phyloP scores from a whole-genome alignment of 1,140 invertebrate genomes.

The Bombus haemorrhoidalis region DNA sequence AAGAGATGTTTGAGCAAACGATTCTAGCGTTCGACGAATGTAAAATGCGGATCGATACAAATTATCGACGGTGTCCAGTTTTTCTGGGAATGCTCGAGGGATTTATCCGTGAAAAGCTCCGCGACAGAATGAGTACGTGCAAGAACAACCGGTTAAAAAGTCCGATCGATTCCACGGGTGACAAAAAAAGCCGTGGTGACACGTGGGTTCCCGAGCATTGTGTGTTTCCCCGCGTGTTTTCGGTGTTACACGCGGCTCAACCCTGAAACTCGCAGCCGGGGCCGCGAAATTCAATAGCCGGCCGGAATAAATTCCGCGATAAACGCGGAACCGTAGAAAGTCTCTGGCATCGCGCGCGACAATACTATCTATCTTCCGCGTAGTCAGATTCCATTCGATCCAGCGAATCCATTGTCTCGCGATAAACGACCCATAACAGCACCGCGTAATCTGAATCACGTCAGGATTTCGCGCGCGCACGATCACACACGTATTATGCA shows the following conservation, averaged over 20 bases:
- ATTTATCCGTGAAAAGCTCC: neutral
- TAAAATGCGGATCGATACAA: neutral
- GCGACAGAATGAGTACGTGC: too few species aligned
- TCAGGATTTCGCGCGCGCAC: slow-evolving; percentile 44
- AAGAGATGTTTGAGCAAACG: neutral
- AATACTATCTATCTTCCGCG: slow-evolving; percentile 66
- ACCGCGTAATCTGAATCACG: slow-evolving; percentile 63
- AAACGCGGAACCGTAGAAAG: slow-evolving; percentile 52
- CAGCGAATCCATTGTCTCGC: slow-evolving; percentile 67
- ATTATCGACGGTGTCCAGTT: neutral
- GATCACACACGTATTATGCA: neutral
- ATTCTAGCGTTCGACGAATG: neutral
- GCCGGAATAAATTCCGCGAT: slow-evolving; percentile 56
- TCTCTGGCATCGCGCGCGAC: slow-evolving; percentile 43
- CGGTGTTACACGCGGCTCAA: slow-evolving; percentile 16
- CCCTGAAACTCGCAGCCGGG: neutral
- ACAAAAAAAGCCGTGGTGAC: slow-evolving; percentile 6
- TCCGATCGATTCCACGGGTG: slow-evolving; percentile 15
- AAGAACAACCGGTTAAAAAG: slow-evolving; percentile 9
- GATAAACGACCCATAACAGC: slow-evolving; percentile 50
- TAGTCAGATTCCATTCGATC: slow-evolving; percentile 67
- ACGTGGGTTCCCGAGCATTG: neutral
- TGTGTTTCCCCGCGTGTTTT: slow-evolving; percentile 11
- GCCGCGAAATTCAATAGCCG: slow-evolving; percentile 42
- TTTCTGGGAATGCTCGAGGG: neutral